Evolutionary conservation across 2,113 vertebrate species (phyloP).

Genomic region (Pseudonaja textilis): DNA sequence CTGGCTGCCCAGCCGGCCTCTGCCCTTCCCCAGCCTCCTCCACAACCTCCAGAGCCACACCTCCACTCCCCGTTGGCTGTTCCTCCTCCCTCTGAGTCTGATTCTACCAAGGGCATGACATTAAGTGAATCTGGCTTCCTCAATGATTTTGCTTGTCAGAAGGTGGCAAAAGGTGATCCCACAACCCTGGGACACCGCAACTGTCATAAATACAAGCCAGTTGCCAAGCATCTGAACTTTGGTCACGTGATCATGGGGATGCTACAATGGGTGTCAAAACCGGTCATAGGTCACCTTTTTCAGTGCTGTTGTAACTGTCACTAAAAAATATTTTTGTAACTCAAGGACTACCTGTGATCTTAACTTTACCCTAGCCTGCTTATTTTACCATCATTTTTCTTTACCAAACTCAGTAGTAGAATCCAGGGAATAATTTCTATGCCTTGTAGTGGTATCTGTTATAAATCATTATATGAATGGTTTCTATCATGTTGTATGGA

Average conservation of each 20-base stretch:
- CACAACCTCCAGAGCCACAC: no score
- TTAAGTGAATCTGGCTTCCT: not conserved
- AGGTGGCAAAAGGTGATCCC: not conserved
- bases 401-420: not conserved
- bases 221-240: not conserved
- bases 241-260: not conserved
- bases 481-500: not conserved
- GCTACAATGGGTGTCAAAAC: not conserved
- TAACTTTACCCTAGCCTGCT: not conserved
- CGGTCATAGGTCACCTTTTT: not conserved
- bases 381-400: conserved; percentile 18
- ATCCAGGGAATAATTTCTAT: not conserved
- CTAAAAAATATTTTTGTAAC: not conserved
- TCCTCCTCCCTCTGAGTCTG: no score
- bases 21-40: no score
- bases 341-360: not conserved
- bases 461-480: not conserved
- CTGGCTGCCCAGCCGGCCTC: no score
- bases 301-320: not conserved
- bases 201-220: not conserved
- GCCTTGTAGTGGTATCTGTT: not conserved
- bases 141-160: not conserved
- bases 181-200: not conserved
- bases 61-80: no score
- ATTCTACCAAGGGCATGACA: no score